Evolutionary conservation across 1,140 invertebrate species (phyloP).

Genomic region (Temnothorax longispinosus): DNA sequence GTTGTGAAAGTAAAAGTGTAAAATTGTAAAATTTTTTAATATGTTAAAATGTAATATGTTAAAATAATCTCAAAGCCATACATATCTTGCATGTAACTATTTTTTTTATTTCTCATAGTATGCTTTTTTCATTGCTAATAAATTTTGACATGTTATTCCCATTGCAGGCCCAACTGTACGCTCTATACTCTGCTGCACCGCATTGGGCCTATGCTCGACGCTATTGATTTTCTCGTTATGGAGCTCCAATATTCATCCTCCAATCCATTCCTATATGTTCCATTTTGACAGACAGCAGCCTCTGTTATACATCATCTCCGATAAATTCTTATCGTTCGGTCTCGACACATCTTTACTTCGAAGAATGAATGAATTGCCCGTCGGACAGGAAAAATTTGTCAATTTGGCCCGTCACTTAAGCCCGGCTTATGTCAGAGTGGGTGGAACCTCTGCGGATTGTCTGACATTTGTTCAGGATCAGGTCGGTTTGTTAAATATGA

Average conservation of each 20-base stretch:
- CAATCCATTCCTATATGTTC: too few species aligned
- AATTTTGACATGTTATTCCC: background rate
- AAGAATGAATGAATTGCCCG: constrained; percentile 75
- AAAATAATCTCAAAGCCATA: background rate
- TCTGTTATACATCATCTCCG: constrained; percentile 73
- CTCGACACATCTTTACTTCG: constrained; percentile 82
- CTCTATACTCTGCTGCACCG: background rate
- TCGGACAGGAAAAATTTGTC: constrained; percentile 82
- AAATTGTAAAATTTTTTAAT: background rate
- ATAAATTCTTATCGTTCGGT: constrained; percentile 83
- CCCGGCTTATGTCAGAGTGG: constrained; percentile 88
- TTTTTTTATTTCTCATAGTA: background rate
- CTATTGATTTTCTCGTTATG: constrained; percentile 43
- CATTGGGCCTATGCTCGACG: constrained; percentile 28
- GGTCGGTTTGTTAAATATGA: constrained; percentile 61
- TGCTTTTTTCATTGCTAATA: background rate
- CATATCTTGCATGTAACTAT: background rate
- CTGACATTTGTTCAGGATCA: constrained; percentile 86
- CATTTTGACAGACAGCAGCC: constrained; percentile 51
- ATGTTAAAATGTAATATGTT: background rate
- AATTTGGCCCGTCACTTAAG: constrained; percentile 86
- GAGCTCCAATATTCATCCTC: too few species aligned
- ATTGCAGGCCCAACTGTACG: constrained; percentile 30
- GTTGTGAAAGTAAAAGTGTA: background rate
- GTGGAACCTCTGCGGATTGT: constrained; percentile 89